These are phyloP conservation scores for Eunapius fragilis DNA, from an alignment of 37 sponge, comb jelly and placozoan species.

Conservation along the genomic window DNA sequence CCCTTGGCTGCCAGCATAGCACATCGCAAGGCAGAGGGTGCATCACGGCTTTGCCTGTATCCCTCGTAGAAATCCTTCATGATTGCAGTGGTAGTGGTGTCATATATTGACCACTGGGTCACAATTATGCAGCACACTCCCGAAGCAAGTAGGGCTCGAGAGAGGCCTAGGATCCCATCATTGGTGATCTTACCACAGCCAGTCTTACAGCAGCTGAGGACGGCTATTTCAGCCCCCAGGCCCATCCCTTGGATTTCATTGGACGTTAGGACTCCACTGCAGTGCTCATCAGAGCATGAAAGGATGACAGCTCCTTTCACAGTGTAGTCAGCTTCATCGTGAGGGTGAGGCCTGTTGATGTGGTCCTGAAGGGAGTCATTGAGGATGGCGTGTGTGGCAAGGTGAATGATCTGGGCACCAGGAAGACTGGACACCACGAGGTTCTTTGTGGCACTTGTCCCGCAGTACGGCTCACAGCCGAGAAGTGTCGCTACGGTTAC, in stretches of 20 bases:
- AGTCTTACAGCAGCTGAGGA: constrained; percentile 61
- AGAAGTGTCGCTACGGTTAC: constrained; percentile 9
- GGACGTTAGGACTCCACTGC: constrained; percentile 50
- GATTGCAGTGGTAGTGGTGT: constrained; percentile 21
- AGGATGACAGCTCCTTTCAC: constrained; percentile 50
- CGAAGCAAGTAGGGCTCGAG: constrained; percentile 35
- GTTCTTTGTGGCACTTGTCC: constrained; percentile 28
- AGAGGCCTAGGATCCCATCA: constrained; percentile 62
- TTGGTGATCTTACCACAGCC: constrained; percentile 53
- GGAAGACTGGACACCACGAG: constrained; percentile 11
- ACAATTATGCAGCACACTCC: constrained; percentile 36
- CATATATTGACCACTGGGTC: constrained; percentile 53
- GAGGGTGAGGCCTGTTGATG: not conserved
- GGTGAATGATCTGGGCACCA: constrained; percentile 18
- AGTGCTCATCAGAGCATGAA: constrained; percentile 22
- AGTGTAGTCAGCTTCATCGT: constrained; percentile 38
- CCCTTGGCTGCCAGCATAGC: constrained; percentile 13
- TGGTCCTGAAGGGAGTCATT: constrained; percentile 34
- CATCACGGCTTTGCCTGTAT: constrained; percentile 33
- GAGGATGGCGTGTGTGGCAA: constrained; percentile 60
- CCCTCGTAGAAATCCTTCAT: constrained; percentile 33
- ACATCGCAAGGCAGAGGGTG: constrained; percentile 23
- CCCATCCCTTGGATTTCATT: constrained; percentile 27
- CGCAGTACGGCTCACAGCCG: constrained; percentile 6
- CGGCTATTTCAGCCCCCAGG: constrained; percentile 20